Conservation (phyloP, 2,797 vertebrate species). For the Tauraco hartlaubi region DNA sequence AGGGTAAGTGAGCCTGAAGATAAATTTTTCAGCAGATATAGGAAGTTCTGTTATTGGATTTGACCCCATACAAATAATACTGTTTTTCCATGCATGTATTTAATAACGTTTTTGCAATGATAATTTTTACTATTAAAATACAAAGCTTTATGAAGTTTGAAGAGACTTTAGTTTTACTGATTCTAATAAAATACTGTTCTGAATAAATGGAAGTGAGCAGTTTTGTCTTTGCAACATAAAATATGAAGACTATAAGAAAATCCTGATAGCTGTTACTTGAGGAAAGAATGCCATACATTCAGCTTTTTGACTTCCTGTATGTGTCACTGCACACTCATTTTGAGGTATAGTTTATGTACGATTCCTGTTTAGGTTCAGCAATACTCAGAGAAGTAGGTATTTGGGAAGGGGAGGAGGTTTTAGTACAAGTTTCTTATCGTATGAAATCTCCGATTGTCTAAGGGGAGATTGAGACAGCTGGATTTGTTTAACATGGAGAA, state of each 20-base stretch:
- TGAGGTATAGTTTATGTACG: not conserved
- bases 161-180: conserved; percentile 2
- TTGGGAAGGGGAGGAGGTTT: not conserved
- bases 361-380: not conserved
- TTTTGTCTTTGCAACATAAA: not conserved
- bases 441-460: not conserved
- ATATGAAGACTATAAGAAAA: not conserved
- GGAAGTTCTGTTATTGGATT: conserved; percentile 43
- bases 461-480: not conserved
- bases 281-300: not conserved
- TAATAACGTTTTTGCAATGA: conserved; percentile 27
- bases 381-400: not conserved
- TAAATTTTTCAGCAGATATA: conserved; percentile 61
- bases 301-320: not conserved
- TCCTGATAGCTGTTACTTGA: not conserved
- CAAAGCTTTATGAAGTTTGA: conserved; percentile 14
- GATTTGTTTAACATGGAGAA: not conserved
- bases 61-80: conserved; percentile 52
- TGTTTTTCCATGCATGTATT: conserved; percentile 40
- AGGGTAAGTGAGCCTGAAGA: conserved; percentile 74
- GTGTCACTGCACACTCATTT: not conserved
- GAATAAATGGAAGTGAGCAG: conserved; percentile 1
- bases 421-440: not conserved
- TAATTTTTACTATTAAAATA: conserved; percentile 39
- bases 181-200: not conserved